A percentile compares a stretch with the other conserved stretches of the same genome.
Evolutionary conservation across 2,888 invertebrate genomes (phyloP).

Genomic region (Hofmannophila pseudospretella): DNA sequence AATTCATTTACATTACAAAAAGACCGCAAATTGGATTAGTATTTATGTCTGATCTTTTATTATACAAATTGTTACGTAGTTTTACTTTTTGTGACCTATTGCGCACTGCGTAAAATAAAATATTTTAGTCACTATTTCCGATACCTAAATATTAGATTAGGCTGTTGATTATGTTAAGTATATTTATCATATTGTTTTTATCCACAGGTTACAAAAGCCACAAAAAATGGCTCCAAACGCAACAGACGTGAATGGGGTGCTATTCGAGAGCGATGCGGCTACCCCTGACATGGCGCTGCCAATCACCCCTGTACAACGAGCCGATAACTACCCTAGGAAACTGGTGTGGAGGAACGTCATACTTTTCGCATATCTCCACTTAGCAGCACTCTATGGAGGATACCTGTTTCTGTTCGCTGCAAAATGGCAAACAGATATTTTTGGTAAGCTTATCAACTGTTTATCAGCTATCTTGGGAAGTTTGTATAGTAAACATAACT

Average conservation of each 20-base stretch:
- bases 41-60: too few relatives aligned
- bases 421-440: constrained; percentile 82
- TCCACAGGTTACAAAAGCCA: constrained; percentile 22
- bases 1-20: too few relatives aligned
- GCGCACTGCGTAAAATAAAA: too few relatives aligned
- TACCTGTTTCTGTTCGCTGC: constrained; percentile 86
- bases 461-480: constrained; percentile 4
- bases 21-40: too few relatives aligned
- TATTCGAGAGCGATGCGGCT: constrained; percentile 66
- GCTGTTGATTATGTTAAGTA: too few relatives aligned
- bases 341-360: constrained; percentile 91
- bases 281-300: constrained; percentile 64
- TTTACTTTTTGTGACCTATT: too few relatives aligned
- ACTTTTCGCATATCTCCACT: constrained; percentile 86
- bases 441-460: constrained; percentile 77
- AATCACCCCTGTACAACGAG: constrained; percentile 55
- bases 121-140: too few relatives aligned
- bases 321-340: constrained; percentile 76
- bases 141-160: too few relatives aligned
- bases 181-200: too few relatives aligned
- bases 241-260: constrained; percentile 60
- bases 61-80: too few relatives aligned
- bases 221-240: constrained; percentile 64
- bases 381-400: constrained; percentile 85
- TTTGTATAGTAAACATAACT: neutral